Base-by-base conservation (phyloP, 2,888 invertebrate genomes). In the Poecilus cupreus region DNA sequence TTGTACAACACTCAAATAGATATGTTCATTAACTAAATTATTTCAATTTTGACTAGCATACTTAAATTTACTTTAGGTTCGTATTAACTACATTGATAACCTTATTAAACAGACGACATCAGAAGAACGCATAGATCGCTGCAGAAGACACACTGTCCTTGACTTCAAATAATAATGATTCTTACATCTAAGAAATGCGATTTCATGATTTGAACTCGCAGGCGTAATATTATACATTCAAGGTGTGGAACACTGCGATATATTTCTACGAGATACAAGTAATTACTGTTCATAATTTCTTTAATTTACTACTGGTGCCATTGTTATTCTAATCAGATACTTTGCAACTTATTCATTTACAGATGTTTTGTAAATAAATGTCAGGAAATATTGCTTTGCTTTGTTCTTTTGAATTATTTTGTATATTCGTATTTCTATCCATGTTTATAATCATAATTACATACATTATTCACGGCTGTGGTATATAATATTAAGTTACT, bases 161-260 rank as follows among this genome's bases (percentile, higher is more conserved):
- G 64, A 68, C 64, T 68, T 68, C 64, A 68, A 68, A 68, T 68
- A 37, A 32, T 32, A 60, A 32, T 60, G 60, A 24, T 60, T 60
- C 11, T 60, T 24, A 32, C 60, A 60, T 60, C 60, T 8, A 68
- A 60, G 37, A 68, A 20, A 37, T 68, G 32, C 32, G 13, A 13
- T 32, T 68, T 37, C 6, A 68, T 37, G 16, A n/a, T 32, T 10
- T 4, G 26, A 60, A 68, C 0, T 51, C 32, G 64, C 32, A 68
- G 64, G 64, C 64, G 64, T 68, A 68, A 37, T 18, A 68, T 64
- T 64, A 64, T 16, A 64, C 16, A 68, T 68, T 60, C 39, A 37
- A 68, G 64, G 64, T 37, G 64, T 68, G 64, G 64, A 68, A 37
- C n/a, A 32, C 26, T 16, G 60, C 64, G 32, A 68, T 68, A 68